These are phyloP conservation scores for Drosophila truncata DNA, from an alignment of 1,140 invertebrate species.

Conservation along the genomic window DNA sequence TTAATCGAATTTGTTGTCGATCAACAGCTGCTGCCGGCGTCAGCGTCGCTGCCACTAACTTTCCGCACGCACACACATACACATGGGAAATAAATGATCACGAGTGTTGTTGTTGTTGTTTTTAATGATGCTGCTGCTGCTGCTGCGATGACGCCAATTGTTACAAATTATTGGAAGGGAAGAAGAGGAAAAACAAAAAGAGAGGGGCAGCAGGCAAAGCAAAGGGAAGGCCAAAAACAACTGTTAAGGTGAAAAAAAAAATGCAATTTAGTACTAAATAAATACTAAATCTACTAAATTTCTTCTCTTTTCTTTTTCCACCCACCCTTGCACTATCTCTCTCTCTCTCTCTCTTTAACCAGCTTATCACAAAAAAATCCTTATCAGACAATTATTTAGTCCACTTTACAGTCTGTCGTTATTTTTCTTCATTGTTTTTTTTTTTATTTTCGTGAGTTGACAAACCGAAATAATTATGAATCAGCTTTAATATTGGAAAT, in stretches of 20 bases:
- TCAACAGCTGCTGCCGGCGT: constrained; percentile 58
- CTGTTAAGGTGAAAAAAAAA: not conserved
- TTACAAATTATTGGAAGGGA: constrained; percentile 33
- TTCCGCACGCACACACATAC: constrained; percentile 50
- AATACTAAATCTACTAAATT: too few relatives aligned
- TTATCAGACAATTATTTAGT: constrained; percentile 57
- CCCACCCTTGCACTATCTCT: not conserved
- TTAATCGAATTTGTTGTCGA: constrained; percentile 82
- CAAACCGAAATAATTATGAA: constrained; percentile 77
- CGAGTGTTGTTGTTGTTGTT: constrained; percentile 33
- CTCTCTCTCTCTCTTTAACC: not conserved
- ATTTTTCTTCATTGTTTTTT: constrained; percentile 1
- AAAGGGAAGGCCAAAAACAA: not conserved
- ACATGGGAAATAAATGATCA: constrained; percentile 34
- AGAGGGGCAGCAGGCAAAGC: not conserved
- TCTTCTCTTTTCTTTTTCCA: too few relatives aligned
- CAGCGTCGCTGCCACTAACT: constrained; percentile 43
- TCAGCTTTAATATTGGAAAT: constrained; percentile 54
- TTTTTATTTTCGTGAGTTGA: constrained; percentile 40
- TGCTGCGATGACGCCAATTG: constrained; percentile 45
- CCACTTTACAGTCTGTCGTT: constrained; percentile 37
- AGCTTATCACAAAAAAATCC: constrained; percentile 26
- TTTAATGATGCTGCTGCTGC: constrained; percentile 59
- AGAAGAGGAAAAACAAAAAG: not conserved
- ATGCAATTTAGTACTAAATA: too few relatives aligned